Percentiles rank a stretch among this genome's conserved stretches.
Conservation (phyloP, 2,797 vertebrate genomes). For the Buceros bicornis region DNA sequence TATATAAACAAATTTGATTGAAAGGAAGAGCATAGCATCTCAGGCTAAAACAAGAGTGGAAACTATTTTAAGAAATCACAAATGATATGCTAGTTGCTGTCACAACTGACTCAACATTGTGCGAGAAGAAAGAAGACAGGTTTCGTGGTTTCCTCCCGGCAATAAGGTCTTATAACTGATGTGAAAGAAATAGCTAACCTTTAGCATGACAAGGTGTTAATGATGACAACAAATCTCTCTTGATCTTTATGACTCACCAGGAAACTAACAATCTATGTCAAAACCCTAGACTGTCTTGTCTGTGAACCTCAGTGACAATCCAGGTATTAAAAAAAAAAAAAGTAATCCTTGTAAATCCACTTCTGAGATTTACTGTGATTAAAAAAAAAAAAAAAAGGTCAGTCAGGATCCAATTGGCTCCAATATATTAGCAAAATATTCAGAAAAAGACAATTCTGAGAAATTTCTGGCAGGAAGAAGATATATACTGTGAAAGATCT, state of each 20-base stretch:
- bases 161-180: background rate
- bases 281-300: background rate
- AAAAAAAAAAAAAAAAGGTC: background rate
- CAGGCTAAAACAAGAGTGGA: background rate
- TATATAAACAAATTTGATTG: background rate
- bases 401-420: background rate
- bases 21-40: background rate
- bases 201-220: background rate
- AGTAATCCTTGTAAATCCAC: background rate
- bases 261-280: background rate
- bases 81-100: background rate
- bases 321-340: background rate
- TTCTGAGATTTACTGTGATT: background rate
- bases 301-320: background rate
- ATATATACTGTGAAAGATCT: background rate
- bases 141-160: background rate
- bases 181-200: background rate
- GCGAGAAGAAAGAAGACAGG: background rate
- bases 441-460: background rate
- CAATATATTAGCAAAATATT: background rate
- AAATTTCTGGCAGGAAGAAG: background rate
- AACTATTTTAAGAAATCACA: background rate
- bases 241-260: background rate
- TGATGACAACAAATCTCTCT: conserved; percentile 30
- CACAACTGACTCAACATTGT: background rate